These are phyloP conservation scores for Rhyacichthys aspro DNA, from an alignment of 2,797 vertebrate species.

Conservation along the genomic window DNA sequence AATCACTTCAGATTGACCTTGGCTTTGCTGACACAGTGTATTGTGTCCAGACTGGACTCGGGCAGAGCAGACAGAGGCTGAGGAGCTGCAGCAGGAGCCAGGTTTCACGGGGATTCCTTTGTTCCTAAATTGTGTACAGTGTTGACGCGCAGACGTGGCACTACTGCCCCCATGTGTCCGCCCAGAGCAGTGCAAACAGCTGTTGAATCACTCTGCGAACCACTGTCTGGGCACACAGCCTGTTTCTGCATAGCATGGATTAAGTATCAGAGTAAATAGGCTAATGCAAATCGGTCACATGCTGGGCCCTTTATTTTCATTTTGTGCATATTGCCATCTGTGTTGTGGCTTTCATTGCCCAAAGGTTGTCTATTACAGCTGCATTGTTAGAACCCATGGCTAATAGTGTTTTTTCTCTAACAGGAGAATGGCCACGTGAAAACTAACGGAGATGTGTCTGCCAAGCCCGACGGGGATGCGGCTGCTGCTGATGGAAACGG, in stretches of 20 bases:
- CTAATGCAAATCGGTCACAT: constrained; percentile 35
- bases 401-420: constrained; percentile 23
- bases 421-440: constrained; percentile 96
- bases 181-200: constrained; percentile 35
- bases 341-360: background rate
- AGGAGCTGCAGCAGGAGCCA: constrained; percentile 32
- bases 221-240: constrained; percentile 35
- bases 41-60: background rate
- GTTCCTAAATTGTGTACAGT: constrained; percentile 56
- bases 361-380: constrained; percentile 6
- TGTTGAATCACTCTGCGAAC: constrained; percentile 32
- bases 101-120: constrained; percentile 75
- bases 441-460: constrained; percentile 88
- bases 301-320: constrained; percentile 27
- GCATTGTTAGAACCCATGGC: constrained; percentile 1
- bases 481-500: constrained; percentile 81
- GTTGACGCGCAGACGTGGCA: constrained; percentile 35
- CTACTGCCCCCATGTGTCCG: constrained; percentile 68
- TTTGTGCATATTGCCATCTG: constrained; percentile 1
- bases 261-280: constrained; percentile 33
- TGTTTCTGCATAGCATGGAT: constrained; percentile 35
- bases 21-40: background rate
- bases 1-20: no score
- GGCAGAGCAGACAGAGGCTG: constrained; percentile 12
- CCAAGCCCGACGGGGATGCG: constrained; percentile 84